phyloP scores from a whole-genome alignment of 37 sponge, comb jelly and placozoan genomes.

The Mnemiopsis leidyi region DNA sequence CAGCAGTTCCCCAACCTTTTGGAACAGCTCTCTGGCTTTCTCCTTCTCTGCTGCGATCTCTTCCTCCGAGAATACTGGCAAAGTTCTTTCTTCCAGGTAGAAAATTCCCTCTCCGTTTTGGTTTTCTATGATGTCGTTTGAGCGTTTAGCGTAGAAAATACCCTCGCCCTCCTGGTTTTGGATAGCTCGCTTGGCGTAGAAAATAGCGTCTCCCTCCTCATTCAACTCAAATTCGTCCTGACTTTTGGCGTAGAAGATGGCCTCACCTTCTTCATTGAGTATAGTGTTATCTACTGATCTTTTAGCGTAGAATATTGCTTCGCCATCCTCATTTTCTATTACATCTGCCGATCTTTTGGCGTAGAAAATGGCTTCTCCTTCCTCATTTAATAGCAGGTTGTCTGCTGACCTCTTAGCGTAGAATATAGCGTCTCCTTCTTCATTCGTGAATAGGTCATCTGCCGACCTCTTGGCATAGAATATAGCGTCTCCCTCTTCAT shows the following conservation, averaged over 20 bases:
- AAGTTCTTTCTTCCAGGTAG: neutral
- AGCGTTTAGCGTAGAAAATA: conserved; percentile 16
- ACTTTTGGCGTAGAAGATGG: conserved; percentile 52
- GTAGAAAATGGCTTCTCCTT: conserved; percentile 35
- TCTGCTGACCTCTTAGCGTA: conserved; percentile 56
- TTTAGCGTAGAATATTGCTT: conserved; percentile 52
- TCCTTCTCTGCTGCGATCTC: neutral
- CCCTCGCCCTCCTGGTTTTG: conserved; percentile 5
- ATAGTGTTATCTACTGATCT: neutral
- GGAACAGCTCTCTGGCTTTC: conserved; percentile 22
- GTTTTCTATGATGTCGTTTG: neutral
- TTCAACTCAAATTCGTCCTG: neutral
- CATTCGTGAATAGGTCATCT: neutral
- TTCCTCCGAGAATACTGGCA: neutral
- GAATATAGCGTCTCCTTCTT: conserved; percentile 49
- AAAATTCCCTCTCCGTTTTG: conserved; percentile 14
- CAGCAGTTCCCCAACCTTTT: conserved; percentile 29
- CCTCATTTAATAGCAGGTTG: neutral
- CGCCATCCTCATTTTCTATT: conserved; percentile 2
- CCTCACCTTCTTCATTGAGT: conserved; percentile 26
- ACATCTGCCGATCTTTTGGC: conserved; percentile 1
- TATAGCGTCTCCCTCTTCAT: neutral
- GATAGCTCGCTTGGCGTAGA: conserved; percentile 31
- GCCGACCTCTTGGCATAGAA: neutral
- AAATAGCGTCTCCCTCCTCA: conserved; percentile 16